Percentiles rank a stretch among this genome's conserved stretches.
Conservation (phyloP, 2,888 invertebrate genomes). For the Campopleginae sp. region DNA sequence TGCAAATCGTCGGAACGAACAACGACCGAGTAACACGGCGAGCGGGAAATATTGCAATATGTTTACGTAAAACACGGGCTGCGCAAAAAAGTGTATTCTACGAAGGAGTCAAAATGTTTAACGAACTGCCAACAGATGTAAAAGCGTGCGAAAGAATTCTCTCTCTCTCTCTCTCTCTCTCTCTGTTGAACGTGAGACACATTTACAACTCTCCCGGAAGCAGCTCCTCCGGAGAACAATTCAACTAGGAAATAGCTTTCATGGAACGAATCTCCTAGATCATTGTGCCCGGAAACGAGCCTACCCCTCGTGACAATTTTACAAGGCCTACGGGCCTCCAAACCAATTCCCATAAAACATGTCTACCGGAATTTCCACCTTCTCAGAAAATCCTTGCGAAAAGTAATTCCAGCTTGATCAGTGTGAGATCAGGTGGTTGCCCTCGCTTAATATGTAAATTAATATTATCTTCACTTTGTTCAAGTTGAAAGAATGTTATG, state of each 20-base stretch:
- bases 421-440: neutral
- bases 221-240: slow-evolving; percentile 27
- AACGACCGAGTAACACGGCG: no score
- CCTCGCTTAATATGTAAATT: neutral
- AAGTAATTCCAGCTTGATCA: neutral
- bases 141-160: neutral
- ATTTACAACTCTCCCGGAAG: slow-evolving; percentile 21
- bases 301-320: slow-evolving; percentile 11
- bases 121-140: neutral
- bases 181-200: neutral
- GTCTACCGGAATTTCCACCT: neutral
- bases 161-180: neutral
- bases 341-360: neutral
- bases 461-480: neutral
- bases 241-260: slow-evolving; percentile 16
- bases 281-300: slow-evolving; percentile 6
- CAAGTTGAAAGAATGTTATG: neutral
- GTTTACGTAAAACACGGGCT: neutral
- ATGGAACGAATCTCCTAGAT: slow-evolving; percentile 3
- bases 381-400: neutral
- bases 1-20: no score
- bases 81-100: neutral
- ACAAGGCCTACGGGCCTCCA: neutral
- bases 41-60: no score
- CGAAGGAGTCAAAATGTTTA: neutral